Evolutionary conservation across 2,113 vertebrate species (phyloP), one percentile per base, ranked within the genome.

Genomic region (Brachypodius melanocephalos): DNA sequence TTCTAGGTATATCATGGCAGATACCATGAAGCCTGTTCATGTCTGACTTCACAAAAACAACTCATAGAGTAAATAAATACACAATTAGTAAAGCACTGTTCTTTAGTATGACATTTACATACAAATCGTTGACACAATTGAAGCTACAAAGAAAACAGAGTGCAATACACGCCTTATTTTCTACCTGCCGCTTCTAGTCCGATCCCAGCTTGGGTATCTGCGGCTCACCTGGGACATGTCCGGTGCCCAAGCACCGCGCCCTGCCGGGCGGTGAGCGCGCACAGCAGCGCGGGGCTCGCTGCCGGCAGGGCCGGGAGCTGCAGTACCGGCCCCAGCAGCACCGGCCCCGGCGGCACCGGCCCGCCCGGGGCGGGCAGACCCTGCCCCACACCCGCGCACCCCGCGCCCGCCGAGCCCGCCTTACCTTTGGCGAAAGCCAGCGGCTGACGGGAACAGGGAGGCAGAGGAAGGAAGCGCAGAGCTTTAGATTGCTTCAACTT

Each of bases 151-250:
- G 5, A 28, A 52, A 32, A 54, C 6, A 31, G 4, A 18, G 4
- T 31, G 5, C 12, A 45, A 29, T 0, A 12, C 17, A 29, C 11
- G 8, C 67, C 31, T 46, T 36, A 26, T 19, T 49, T 79, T 38
- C 80, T 40, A 28, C 40, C 26, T 52, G 68, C 48, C 38, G n/a
- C n/a, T 6, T 29, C 49, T 43, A 28, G 21, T 42, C 22, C 45
- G n/a, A 28, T 25, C 5, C 31, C 40, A 28, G 0, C 25, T 5
- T 4, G 0, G 32, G 10, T 15, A 5, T 3, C 26, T 4, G 66
- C 6, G 4, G 7, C 67, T 24, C 9, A 12, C 2, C 26, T 2
- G 36, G 48, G 34, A 17, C n/a, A 0, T 17, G 81, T 17, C 66
- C 26, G 4, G 19, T 3, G 7, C 31, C 38, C 17, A 17, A 29